Conservation (phyloP, 2,113 vertebrate species). For the Ranitomeya variabilis region DNA sequence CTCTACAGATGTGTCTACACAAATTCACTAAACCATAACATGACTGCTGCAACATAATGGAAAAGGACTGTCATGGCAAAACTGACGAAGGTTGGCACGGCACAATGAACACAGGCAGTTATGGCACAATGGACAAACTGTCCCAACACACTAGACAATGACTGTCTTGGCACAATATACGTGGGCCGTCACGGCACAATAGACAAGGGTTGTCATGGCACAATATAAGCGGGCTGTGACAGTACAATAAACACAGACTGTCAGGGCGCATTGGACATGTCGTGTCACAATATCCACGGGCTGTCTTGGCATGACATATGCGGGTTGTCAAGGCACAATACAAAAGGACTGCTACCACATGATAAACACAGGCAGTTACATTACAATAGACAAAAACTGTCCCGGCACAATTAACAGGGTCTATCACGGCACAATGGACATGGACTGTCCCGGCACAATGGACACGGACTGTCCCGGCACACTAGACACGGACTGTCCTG, state of each 20-base stretch:
- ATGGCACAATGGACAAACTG: neutral
- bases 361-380: neutral
- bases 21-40: constrained; percentile 17
- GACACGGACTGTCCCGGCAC: no score
- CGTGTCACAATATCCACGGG: neutral
- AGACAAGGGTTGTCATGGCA: no score
- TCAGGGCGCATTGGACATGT: neutral
- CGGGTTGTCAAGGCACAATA: neutral
- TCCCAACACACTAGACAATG: neutral
- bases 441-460: no score
- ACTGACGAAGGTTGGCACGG: neutral
- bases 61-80: neutral
- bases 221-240: neutral
- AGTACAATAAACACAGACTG: neutral
- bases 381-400: neutral
- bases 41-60: neutral
- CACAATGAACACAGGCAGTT: neutral
- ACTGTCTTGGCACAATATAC: neutral
- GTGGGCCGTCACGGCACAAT: neutral
- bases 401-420: no score
- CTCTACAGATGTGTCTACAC: constrained; percentile 1
- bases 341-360: neutral
- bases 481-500: no score
- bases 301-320: neutral
- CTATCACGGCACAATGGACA: no score